A percentile compares a stretch with the other conserved stretches of the same genome.
Conservation (phyloP, 2,888 invertebrate species). For the Rhyacophila evoluta region DNA sequence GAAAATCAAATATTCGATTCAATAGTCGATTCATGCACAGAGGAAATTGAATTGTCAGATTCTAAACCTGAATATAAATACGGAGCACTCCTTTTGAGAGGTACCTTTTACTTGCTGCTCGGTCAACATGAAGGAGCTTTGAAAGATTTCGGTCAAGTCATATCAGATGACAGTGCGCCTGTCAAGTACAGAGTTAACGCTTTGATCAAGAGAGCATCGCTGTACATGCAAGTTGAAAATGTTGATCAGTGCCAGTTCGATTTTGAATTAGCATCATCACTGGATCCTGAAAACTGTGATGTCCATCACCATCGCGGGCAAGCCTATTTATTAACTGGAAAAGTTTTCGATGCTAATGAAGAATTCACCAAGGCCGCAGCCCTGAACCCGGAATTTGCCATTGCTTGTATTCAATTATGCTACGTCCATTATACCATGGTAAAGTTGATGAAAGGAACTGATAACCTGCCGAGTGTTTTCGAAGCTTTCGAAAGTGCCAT, state of each 20-base stretch:
- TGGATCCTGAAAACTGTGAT: slow-evolving; percentile 87
- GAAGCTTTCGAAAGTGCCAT: slow-evolving; percentile 81
- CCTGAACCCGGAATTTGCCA: slow-evolving; percentile 85
- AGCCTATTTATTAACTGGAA: slow-evolving; percentile 85
- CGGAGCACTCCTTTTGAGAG: slow-evolving; percentile 83
- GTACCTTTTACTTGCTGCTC: slow-evolving; percentile 84
- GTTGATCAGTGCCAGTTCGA: slow-evolving; percentile 81
- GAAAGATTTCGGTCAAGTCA: slow-evolving; percentile 78
- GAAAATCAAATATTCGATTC: slow-evolving; percentile 80
- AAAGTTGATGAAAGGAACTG: slow-evolving; percentile 54
- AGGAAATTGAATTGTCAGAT: slow-evolving; percentile 74
- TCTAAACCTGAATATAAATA: slow-evolving; percentile 72
- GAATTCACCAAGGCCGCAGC: slow-evolving; percentile 88
- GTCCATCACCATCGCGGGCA: slow-evolving; percentile 94
- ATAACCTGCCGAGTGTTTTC: slow-evolving; percentile 75
- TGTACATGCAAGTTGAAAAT: slow-evolving; percentile 84
- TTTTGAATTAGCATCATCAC: slow-evolving; percentile 80
- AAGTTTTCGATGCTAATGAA: slow-evolving; percentile 81
- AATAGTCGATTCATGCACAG: slow-evolving; percentile 82
- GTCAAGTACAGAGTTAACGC: slow-evolving; percentile 82
- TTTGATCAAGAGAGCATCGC: slow-evolving; percentile 87
- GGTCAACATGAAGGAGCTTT: slow-evolving; percentile 81
- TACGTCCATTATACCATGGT: slow-evolving; percentile 84
- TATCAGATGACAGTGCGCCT: slow-evolving; percentile 72
- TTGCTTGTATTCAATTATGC: slow-evolving; percentile 91